Evolutionary conservation across 2,113 vertebrate genomes (phyloP).

Genomic region (western clawed frog (Xenopus tropicalis)): DNA sequence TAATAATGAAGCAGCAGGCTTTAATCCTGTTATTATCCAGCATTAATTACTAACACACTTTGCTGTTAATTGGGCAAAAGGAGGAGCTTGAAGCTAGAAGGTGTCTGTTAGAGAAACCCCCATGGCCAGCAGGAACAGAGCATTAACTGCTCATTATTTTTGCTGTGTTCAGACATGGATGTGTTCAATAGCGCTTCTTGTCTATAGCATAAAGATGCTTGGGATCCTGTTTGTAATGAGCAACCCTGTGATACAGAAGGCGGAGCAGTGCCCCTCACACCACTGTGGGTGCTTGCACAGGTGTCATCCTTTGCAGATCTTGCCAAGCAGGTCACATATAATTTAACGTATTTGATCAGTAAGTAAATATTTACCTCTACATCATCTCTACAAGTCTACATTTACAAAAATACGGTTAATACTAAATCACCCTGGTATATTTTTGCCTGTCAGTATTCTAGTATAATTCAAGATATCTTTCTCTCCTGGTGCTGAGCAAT

Average conservation of each 20-base stretch:
- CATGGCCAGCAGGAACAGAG: constrained; percentile 2
- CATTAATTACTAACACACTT: constrained; percentile 19
- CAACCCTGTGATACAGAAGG: background rate
- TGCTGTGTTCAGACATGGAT: constrained; percentile 14
- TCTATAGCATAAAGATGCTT: constrained; percentile 1
- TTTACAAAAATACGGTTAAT: too few species aligned
- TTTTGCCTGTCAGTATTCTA: too few species aligned
- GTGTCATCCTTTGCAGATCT: too few species aligned
- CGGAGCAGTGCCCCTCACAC: background rate
- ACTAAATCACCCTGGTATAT: too few species aligned
- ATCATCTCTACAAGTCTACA: too few species aligned
- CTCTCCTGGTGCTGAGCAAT: too few species aligned
- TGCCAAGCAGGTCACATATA: too few species aligned
- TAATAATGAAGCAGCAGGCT: constrained; percentile 2
- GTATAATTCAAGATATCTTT: too few species aligned
- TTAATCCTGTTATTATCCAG: constrained; percentile 26
- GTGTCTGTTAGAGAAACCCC: background rate
- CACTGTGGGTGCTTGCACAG: too few species aligned
- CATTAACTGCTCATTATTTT: constrained; percentile 34
- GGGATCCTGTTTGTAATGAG: background rate
- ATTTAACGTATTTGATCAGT: too few species aligned
- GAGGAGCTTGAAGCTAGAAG: constrained; percentile 13
- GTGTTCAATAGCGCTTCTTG: constrained; percentile 5
- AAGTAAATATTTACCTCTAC: too few species aligned
- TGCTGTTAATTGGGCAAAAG: constrained; percentile 37